phyloP scores from a whole-genome alignment of 2,888 invertebrate species.

The Drosophila ezoana region DNA sequence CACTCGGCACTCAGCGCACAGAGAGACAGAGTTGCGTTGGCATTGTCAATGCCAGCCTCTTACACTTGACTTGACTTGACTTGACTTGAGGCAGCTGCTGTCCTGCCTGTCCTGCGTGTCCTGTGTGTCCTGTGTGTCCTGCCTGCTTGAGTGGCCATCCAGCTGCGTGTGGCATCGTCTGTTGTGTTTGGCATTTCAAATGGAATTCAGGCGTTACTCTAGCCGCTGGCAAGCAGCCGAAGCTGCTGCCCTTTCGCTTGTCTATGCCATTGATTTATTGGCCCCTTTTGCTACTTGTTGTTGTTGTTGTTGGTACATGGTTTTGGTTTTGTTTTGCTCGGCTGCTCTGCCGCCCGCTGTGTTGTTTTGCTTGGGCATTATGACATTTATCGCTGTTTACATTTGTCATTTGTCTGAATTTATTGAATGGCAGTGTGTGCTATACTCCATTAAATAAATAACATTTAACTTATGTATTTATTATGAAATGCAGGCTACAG shows the following conservation, averaged over 20 bases:
- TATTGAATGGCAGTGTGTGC: slow-evolving; percentile 21
- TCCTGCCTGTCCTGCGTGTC: slow-evolving; percentile 30
- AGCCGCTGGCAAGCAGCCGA: not conserved
- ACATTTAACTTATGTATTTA: slow-evolving; percentile 5
- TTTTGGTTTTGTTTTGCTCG: slow-evolving; percentile 27
- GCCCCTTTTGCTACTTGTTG: slow-evolving; percentile 24
- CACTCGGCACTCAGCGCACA: slow-evolving; percentile 52
- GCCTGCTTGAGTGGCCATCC: slow-evolving; percentile 63
- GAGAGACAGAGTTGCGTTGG: slow-evolving; percentile 1
- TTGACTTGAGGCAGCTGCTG: slow-evolving; percentile 51
- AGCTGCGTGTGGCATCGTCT: slow-evolving; percentile 36
- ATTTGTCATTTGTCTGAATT: slow-evolving; percentile 36
- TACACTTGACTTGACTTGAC: slow-evolving; percentile 68
- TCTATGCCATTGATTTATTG: slow-evolving; percentile 75
- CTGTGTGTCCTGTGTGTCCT: slow-evolving; percentile 16
- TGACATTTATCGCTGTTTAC: slow-evolving; percentile 60
- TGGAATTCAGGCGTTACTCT: slow-evolving; percentile 46
- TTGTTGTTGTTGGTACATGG: slow-evolving; percentile 20
- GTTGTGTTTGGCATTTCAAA: slow-evolving; percentile 72
- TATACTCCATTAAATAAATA: slow-evolving; percentile 21
- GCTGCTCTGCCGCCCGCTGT: not conserved
- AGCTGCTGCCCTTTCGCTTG: slow-evolving; percentile 43
- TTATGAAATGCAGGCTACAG: not conserved
- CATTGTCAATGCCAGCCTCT: slow-evolving; percentile 44
- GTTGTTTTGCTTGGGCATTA: slow-evolving; percentile 44